These are phyloP conservation scores for Diogma glabrata DNA, from an alignment of 2,888 invertebrate genomes.

Conservation along the genomic window DNA sequence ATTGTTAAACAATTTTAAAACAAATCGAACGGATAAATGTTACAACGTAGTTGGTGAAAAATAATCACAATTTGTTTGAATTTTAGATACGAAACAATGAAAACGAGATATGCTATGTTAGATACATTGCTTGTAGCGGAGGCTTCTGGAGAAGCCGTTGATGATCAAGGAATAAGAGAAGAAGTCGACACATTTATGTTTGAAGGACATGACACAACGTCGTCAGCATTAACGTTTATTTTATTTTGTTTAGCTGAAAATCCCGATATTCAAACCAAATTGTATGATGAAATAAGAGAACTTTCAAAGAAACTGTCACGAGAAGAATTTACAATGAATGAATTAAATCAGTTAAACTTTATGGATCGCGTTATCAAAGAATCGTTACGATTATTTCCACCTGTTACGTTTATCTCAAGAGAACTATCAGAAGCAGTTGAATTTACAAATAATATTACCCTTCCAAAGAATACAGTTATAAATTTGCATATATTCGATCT, in stretches of 20 bases:
- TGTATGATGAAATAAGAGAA: conserved; percentile 35
- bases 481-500: conserved; percentile 49
- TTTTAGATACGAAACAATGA: conserved; percentile 18
- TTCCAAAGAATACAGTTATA: conserved; percentile 41
- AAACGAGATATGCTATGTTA: conserved; percentile 41
- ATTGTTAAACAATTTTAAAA: too few species aligned
- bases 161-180: conserved; percentile 43
- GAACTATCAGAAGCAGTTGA: conserved; percentile 20
- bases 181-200: conserved; percentile 55
- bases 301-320: conserved; percentile 28
- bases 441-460: conserved; percentile 22
- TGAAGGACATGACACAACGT: conserved; percentile 53
- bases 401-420: conserved; percentile 41
- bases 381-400: conserved; percentile 41
- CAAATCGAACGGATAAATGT: too few species aligned
- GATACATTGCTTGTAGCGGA: conserved; percentile 44
- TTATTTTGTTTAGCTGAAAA: conserved; percentile 42
- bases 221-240: conserved; percentile 40
- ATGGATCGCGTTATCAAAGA: conserved; percentile 46
- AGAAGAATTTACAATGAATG: conserved; percentile 22
- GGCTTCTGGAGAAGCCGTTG: conserved; percentile 34
- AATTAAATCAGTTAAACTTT: conserved; percentile 32
- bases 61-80: too few species aligned
- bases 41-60: too few species aligned
- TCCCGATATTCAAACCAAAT: conserved; percentile 37